Evolutionary conservation across 2,888 invertebrate genomes (phyloP), one percentile per base, ranked within the genome.

Genomic region (Atrina japonica): DNA sequence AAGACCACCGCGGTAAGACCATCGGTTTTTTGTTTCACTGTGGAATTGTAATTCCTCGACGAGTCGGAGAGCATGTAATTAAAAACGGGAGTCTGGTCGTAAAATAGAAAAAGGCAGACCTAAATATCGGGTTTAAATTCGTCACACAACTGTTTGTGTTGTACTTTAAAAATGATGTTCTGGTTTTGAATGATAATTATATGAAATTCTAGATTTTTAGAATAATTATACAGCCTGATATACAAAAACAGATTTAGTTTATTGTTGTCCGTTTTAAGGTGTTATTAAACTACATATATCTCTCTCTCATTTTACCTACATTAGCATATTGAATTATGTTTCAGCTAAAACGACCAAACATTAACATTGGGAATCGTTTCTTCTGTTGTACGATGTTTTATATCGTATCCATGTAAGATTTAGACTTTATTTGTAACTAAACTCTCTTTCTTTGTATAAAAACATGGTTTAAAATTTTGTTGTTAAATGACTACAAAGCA

Each of bases 191-290:
- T 61, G 61, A 61, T 61, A 61, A 61, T 61, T 61, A 61, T 49
- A 30, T 61, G 61, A 61, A 61, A 61, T 61, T 61, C 29, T 30
- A 49, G 61, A 49, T 25, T 49, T 61, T 27, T 21, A 29, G 43
- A 27, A 49, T 61, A 61, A 61, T 61, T 61, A 61, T 18, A 61
- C 16, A 49, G 61, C 45, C 29, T 18, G 61, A 61, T 61, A 47
- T 49, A 47, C 61, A 27, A 27, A 21, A 61, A 61, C 61, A 49
- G 61, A 49, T 29, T 49, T 43, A 21, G 29, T 30, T 49, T 61
- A 61, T 61, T 49, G 29, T 29, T 27, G 45, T 30, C 47, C 30
- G 18, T 9, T 30, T 30, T 25, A 43, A 27, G 49, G 49, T 61
- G 49, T 30, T 29, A 49, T 49, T 25, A 49, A 21, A 21, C 21